These are phyloP conservation scores for Lobophora halterata DNA, from an alignment of 2,888 invertebrate species.

Conservation along the genomic window DNA sequence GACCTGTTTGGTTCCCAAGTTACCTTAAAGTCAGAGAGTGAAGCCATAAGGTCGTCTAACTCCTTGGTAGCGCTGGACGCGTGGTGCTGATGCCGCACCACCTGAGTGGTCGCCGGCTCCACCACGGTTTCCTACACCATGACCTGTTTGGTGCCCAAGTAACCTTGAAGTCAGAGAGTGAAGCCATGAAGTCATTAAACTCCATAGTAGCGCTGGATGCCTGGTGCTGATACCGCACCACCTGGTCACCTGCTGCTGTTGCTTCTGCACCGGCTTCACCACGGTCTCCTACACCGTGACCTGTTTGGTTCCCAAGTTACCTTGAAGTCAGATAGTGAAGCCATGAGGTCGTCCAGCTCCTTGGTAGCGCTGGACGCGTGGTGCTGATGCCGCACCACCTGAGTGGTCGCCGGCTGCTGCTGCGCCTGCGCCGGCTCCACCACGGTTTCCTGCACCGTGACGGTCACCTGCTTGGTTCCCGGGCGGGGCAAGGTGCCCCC, in stretches of 20 bases:
- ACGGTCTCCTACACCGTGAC: no score
- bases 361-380: slow-evolving; percentile 94
- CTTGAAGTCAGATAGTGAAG: slow-evolving; percentile 96
- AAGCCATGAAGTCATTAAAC: no score
- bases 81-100: slow-evolving; percentile 63
- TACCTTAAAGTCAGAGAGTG: slow-evolving; percentile 97
- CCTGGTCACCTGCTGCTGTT: no score
- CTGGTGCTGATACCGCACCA: no score
- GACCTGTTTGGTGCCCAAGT: slow-evolving; percentile 80
- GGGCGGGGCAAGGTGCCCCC: slow-evolving; percentile 69
- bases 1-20: no score
- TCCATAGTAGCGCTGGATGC: no score
- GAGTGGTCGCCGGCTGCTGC: slow-evolving; percentile 55
- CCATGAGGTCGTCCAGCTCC: slow-evolving; percentile 98
- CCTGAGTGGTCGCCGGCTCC: slow-evolving; percentile 61
- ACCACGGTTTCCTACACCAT: slow-evolving; percentile 78
- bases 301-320: no score
- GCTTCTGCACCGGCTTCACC: no score
- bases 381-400: slow-evolving; percentile 58
- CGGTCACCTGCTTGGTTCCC: slow-evolving; percentile 81
- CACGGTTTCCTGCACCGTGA: slow-evolving; percentile 77
- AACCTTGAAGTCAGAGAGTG: no score
- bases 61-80: slow-evolving; percentile 96
- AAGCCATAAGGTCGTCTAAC: slow-evolving; percentile 97
- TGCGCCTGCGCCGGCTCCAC: slow-evolving; percentile 72